Evolutionary conservation across 2,113 vertebrate species (phyloP), one percentile per base, ranked within the genome.

Genomic region (Cavia porcellus): DNA sequence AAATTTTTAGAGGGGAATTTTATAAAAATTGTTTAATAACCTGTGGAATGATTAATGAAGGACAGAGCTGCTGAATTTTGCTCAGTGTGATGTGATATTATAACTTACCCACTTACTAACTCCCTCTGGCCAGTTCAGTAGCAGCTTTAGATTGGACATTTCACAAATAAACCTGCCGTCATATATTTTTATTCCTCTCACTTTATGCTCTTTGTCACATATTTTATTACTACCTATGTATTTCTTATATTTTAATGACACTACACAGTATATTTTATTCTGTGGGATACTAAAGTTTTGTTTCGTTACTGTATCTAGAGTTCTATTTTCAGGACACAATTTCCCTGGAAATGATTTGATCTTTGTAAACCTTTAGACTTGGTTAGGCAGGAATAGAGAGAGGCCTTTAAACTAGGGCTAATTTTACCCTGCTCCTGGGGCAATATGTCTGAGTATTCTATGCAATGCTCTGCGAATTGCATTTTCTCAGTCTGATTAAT

Each of bases 241-340:
- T 35, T 47, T 50, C 59, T 45, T 45, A n/a, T 68, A 38, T 12
- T 81, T 96, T 96, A 79, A 90, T 86, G 50, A 77, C 92, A 19
- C 32, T 85, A 83, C 45, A 61, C 5, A 80, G 59, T 89, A 47
- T 85, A 77, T 66, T 89, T 89, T 92, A 90, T 30, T 79, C n/a
- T 90, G 6, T 89, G 45, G 64, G 35, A 50, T 96, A 22, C 45
- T 90, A 52, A 86, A 50, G 47, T 77, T n/a, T 75, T 81, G 15
- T 70, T 89, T 92, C 57, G 57, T 77, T 97, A 20, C n/a, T 92
- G 47, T 88, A 55, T 83, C 8, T 68, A 62, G 66, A 83, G 35
- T 1, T 79, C 79, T 52, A 4, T n/a, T 30, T 55, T 22, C 6
- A 45, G 66, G 50, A 62, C 52, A 62, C 81, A 95, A 80, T 13